Evolutionary conservation across 2,888 invertebrate genomes (phyloP).

Genomic region (Lordiphosa andalusiaca): DNA sequence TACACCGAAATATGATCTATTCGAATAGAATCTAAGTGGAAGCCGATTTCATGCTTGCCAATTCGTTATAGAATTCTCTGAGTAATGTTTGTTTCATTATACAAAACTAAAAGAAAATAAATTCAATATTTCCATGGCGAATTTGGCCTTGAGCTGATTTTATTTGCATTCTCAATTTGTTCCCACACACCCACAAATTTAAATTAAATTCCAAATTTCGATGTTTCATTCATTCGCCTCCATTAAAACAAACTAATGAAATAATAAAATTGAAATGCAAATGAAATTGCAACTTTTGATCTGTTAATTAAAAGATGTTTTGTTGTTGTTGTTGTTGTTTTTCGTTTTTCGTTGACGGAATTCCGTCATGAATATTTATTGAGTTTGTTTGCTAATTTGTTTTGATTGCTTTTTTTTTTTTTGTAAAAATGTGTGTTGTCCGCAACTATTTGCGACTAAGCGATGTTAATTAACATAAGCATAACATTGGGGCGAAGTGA

Average conservation of each 20-base stretch:
- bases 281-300: constrained; percentile 50
- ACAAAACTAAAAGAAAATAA: too few relatives aligned
- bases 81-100: too few relatives aligned
- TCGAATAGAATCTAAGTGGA: too few relatives aligned
- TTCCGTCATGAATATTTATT: constrained; percentile 60
- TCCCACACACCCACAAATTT: constrained; percentile 5
- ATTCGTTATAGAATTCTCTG: too few relatives aligned
- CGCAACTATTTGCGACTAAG: constrained; percentile 49
- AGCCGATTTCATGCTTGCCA: too few relatives aligned
- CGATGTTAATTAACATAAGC: constrained; percentile 43
- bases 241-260: constrained; percentile 1
- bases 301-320: constrained; percentile 45
- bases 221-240: not conserved
- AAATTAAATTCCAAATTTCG: not conserved
- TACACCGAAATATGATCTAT: too few relatives aligned
- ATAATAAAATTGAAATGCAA: constrained; percentile 40
- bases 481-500: constrained; percentile 42
- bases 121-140: too few relatives aligned
- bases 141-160: not conserved
- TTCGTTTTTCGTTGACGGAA: constrained; percentile 28
- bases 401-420: constrained; percentile 45
- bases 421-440: constrained; percentile 30
- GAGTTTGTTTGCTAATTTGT: constrained; percentile 46
- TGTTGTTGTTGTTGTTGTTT: constrained; percentile 3
- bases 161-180: not conserved